Evolutionary conservation across 1,140 invertebrate genomes (phyloP), one percentile per base, ranked within the genome.

Genomic region (Halictus rubicundus): DNA sequence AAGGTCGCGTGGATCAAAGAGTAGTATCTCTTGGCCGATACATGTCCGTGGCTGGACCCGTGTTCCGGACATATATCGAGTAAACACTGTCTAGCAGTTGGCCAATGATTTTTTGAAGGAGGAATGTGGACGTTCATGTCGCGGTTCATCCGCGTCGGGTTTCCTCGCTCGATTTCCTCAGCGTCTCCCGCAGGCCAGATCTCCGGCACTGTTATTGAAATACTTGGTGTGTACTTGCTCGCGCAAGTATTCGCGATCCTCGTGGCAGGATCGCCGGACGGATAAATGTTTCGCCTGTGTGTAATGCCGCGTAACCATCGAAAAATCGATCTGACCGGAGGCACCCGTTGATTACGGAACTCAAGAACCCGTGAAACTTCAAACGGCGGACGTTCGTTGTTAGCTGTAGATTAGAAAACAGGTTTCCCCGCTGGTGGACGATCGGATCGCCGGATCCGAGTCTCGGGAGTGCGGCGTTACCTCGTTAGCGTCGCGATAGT

Each of bases 151-250:
- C 75, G n/a, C 42, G 25, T 57, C 23, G 37, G 8, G 57, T 59
- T 60, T 21, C 54, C 0, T 6, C 54, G 21, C 54, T n/a, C 21
- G 54, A 57, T 57, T 57, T 23, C 7, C n/a, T 7, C 19, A 57
- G 25, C 54, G 37, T 61, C 59, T 52, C 75, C 37, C 77, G 60
- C 68, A 63, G 39, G 61, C 64, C 59, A 19, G 76, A 8, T 10
- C 68, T 68, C 68, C 60, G 52, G 42, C 64, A 27, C 63, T 69
- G 79, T 87, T 88, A 88, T 89, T 82, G 85, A 66, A 87, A 88
- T 87, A 87, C 85, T 89, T 88, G 68, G 68, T 80, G 63, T 66
- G 65, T 84, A 88, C 76, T 85, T 88, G 73, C 73, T 78, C 19
- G 74, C 42, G 25, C 77, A 87, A 85, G 83, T 88, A 88, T 87